phyloP scores from a whole-genome alignment of 2,888 invertebrate genomes.

The Tenodera sinensis region DNA sequence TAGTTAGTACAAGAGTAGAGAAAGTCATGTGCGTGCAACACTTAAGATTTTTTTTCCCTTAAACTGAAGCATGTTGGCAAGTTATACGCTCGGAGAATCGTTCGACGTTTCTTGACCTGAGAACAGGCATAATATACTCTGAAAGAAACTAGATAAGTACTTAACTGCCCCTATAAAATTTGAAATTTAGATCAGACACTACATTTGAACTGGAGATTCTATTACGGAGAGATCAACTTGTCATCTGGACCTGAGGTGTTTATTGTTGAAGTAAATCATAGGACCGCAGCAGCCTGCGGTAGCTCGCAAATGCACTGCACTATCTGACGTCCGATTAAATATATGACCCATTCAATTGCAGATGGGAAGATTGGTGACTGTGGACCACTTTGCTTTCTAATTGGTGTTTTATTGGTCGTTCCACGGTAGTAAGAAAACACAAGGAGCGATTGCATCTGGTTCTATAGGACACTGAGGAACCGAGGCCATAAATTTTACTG shows the following conservation, averaged over 20 bases:
- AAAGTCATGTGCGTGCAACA: too few relatives aligned
- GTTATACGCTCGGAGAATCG: too few relatives aligned
- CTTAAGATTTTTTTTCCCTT: too few relatives aligned
- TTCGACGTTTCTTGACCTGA: too few relatives aligned
- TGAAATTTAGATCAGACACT: not conserved
- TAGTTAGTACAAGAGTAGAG: too few relatives aligned
- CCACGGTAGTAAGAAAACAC: not conserved
- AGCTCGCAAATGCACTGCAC: not conserved
- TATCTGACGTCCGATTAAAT: not conserved
- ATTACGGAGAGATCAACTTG: not conserved
- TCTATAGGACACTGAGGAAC: not conserved
- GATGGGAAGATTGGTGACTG: not conserved
- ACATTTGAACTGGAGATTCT: not conserved
- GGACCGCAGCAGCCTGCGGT: too few relatives aligned
- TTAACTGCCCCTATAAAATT: not conserved
- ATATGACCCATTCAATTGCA: not conserved
- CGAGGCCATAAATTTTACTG: not conserved
- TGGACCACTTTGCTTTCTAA: not conserved
- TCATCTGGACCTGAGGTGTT: not conserved
- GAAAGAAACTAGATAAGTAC: too few relatives aligned
- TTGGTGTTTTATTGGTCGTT: not conserved
- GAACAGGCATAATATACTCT: too few relatives aligned
- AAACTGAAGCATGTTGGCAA: too few relatives aligned
- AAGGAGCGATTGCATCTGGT: not conserved
- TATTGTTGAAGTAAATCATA: not conserved